phyloP scores from a whole-genome alignment of 2,888 invertebrate species.

The Tolmerus cingulatus region DNA sequence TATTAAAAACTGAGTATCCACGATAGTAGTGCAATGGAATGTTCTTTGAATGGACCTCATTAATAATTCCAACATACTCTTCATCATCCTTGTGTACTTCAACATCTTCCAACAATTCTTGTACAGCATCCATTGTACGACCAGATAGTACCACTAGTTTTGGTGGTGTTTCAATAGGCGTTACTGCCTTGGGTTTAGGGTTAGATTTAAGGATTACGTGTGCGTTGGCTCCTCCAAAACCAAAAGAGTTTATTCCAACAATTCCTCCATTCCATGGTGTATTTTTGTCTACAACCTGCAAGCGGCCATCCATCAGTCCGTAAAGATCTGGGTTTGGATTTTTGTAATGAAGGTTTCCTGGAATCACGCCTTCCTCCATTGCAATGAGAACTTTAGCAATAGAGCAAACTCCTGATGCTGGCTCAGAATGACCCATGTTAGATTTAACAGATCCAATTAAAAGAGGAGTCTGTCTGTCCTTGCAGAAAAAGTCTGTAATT shows the following conservation, averaged over 20 bases:
- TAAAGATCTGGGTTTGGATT: constrained; percentile 90
- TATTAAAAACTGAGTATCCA: constrained; percentile 80
- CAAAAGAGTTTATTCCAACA: constrained; percentile 94
- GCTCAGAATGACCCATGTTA: constrained; percentile 98
- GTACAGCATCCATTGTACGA: constrained; percentile 82
- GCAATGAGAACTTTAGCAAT: constrained; percentile 91
- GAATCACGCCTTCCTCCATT: constrained; percentile 90
- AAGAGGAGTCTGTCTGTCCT: constrained; percentile 79
- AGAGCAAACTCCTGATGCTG: constrained; percentile 89
- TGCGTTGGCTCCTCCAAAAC: constrained; percentile 98
- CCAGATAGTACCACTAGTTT: constrained; percentile 83
- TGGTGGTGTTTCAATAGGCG: constrained; percentile 68
- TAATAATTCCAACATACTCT: constrained; percentile 79
- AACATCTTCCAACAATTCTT: constrained; percentile 71
- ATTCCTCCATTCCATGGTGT: constrained; percentile 90
- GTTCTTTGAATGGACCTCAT: constrained; percentile 75
- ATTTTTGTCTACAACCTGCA: constrained; percentile 88
- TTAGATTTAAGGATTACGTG: constrained; percentile 86
- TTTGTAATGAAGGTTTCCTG: constrained; percentile 89
- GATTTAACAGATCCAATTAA: constrained; percentile 96
- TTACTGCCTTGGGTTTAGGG: constrained; percentile 71
- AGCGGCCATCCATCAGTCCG: constrained; percentile 85
- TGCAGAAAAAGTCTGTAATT: constrained; percentile 90
- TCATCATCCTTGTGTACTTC: constrained; percentile 71
- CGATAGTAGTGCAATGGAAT: constrained; percentile 81